These are phyloP conservation scores for Phymatocera aterrima DNA, from an alignment of 2,888 invertebrate species.

Conservation along the genomic window DNA sequence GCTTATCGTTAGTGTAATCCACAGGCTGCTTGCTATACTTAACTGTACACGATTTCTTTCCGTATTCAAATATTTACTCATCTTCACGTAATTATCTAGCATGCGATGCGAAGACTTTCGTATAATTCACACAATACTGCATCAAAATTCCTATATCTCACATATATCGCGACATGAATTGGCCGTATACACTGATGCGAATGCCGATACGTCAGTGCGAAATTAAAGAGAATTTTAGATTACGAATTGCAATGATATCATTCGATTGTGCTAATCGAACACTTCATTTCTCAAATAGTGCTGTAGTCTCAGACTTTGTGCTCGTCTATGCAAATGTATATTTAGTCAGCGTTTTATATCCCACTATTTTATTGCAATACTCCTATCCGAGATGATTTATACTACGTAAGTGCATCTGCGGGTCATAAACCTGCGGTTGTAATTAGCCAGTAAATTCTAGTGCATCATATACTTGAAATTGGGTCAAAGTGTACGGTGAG, in stretches of 20 bases:
- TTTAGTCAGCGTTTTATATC: not conserved
- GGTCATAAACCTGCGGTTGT: slow-evolving; percentile 12
- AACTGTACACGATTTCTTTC: not conserved
- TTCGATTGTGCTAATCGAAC: not conserved
- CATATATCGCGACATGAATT: not conserved
- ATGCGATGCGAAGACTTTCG: not conserved
- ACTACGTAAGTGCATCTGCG: not conserved
- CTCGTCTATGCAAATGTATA: not conserved
- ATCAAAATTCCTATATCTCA: not conserved
- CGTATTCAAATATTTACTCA: not conserved
- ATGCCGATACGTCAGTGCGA: not conserved
- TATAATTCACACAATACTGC: not conserved
- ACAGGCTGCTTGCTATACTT: not conserved
- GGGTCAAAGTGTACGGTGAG: slow-evolving; percentile 28
- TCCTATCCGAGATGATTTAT: not conserved
- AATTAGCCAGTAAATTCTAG: not conserved
- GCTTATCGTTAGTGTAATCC: not conserved
- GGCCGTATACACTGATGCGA: not conserved
- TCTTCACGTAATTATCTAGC: not conserved
- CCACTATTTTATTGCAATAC: not conserved
- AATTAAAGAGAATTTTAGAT: not conserved
- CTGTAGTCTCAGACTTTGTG: not conserved
- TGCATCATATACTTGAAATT: slow-evolving; percentile 14
- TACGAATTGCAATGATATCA: not conserved
- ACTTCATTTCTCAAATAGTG: not conserved